Percentiles rank a stretch among this genome's conserved stretches.
phyloP scores from a whole-genome alignment of 2,888 invertebrate genomes.

The Hedya salicella region DNA sequence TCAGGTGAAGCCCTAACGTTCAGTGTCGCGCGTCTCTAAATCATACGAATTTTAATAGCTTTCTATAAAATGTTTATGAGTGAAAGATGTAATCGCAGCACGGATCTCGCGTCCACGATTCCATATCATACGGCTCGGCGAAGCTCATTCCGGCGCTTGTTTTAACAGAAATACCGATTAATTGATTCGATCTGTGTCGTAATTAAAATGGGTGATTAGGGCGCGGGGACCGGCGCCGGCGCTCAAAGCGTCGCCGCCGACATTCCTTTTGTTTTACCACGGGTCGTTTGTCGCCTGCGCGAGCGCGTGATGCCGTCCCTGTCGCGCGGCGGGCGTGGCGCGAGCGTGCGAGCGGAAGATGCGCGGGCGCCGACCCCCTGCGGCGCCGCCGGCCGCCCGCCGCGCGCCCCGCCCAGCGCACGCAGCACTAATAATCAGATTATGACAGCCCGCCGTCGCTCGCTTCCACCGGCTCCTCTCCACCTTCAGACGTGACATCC shows the following conservation, averaged over 20 bases:
- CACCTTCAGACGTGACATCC: conserved; percentile 66
- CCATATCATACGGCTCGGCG: conserved; percentile 66
- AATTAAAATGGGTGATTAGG: conserved; percentile 85
- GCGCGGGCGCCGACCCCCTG: conserved; percentile 83
- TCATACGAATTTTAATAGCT: conserved; percentile 51
- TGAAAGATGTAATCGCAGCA: conserved; percentile 68
- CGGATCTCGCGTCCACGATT: conserved; percentile 63
- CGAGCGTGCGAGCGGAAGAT: conserved; percentile 65
- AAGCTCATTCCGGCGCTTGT: conserved; percentile 76
- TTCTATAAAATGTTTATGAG: conserved; percentile 57
- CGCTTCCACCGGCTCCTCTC: conserved; percentile 70
- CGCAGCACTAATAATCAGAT: conserved; percentile 82
- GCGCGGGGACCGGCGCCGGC: conserved; percentile 82
- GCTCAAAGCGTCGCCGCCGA: conserved; percentile 84
- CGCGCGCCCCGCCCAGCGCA: conserved; percentile 76
- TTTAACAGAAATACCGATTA: conserved; percentile 84
- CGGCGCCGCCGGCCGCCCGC: conserved; percentile 77
- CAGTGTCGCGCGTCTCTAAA: conserved; percentile 39
- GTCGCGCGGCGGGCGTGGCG: conserved; percentile 49
- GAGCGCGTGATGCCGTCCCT: conserved; percentile 60
- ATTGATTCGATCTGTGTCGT: conserved; percentile 85
- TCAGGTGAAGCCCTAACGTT: conserved; percentile 8
- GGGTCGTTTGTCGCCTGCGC: conserved; percentile 84
- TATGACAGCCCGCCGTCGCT: conserved; percentile 77
- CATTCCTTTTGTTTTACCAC: conserved; percentile 86